Conservation (phyloP, 2,888 invertebrate genomes). For the Apamea anceps region DNA sequence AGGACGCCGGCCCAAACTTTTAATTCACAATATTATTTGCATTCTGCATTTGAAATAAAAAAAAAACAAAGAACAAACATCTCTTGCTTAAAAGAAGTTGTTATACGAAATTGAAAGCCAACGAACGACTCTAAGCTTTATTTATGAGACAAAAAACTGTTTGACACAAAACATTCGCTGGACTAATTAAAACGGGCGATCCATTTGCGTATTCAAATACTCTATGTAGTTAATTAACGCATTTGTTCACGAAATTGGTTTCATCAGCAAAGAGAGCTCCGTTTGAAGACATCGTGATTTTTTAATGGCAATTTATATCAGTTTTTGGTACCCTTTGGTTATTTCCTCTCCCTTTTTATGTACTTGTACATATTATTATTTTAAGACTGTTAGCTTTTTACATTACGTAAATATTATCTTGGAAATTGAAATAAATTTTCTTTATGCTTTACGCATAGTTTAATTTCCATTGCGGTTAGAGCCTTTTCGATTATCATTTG, state of each 20-base stretch:
- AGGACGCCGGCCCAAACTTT: constrained; percentile 1
- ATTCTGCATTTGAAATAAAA: constrained; percentile 37
- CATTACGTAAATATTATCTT: neutral
- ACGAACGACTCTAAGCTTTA: constrained; percentile 56
- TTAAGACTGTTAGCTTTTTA: neutral
- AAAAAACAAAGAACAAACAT: constrained; percentile 32
- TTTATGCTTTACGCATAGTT: constrained; percentile 28
- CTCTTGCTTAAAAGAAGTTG: constrained; percentile 47
- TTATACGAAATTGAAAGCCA: constrained; percentile 51
- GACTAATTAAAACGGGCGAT: constrained; percentile 66
- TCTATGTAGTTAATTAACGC: constrained; percentile 64
- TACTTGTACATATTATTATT: neutral
- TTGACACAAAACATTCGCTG: constrained; percentile 62
- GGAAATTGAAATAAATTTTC: neutral
- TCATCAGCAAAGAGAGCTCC: constrained; percentile 50
- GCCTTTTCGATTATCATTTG: neutral
- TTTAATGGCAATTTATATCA: constrained; percentile 41
- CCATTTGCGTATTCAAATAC: constrained; percentile 66
- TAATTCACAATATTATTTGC: constrained; percentile 31
- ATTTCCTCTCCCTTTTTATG: neutral
- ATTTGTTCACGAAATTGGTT: constrained; percentile 65
- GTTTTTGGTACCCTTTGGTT: neutral
- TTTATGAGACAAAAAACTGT: constrained; percentile 60
- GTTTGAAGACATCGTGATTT: constrained; percentile 46
- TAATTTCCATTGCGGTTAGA: constrained; percentile 21